phyloP scores from a whole-genome alignment of 1,140 invertebrate species.

The Hycleus cichorii region DNA sequence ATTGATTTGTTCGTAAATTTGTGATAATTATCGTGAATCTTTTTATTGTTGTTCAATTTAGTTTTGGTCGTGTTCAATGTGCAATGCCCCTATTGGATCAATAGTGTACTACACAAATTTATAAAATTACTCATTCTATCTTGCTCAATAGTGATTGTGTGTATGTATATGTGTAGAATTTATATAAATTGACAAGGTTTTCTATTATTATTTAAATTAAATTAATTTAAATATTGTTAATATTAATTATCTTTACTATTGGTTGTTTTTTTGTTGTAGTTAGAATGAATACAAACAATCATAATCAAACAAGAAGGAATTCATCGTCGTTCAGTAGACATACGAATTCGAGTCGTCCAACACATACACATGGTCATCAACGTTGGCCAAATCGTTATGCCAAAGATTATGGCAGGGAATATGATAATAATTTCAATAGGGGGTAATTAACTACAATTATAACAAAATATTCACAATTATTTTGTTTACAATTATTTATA shows the following conservation, averaged over 20 bases:
- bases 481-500: slow-evolving; percentile 6
- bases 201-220: too few species aligned
- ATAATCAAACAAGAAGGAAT: too few species aligned
- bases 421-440: slow-evolving; percentile 37
- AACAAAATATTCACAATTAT: background rate
- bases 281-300: slow-evolving; percentile 3
- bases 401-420: slow-evolving; percentile 39
- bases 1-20: too few species aligned
- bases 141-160: slow-evolving; percentile 35
- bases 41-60: too few species aligned
- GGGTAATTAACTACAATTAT: slow-evolving; percentile 28
- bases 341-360: slow-evolving; percentile 41
- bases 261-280: slow-evolving; percentile 10
- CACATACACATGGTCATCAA: slow-evolving; percentile 35
- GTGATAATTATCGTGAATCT: background rate
- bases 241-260: slow-evolving; percentile 17
- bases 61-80: slow-evolving; percentile 4
- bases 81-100: slow-evolving; percentile 31
- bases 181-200: slow-evolving; percentile 28
- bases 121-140: slow-evolving; percentile 28
- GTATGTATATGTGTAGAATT: too few species aligned
- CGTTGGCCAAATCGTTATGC: slow-evolving; percentile 39
- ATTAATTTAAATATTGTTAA: too few species aligned
- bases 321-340: background rate
- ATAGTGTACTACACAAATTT: slow-evolving; percentile 30